A percentile compares a stretch with the other conserved stretches of the same genome.
Conservation (phyloP, 2,888 invertebrate species). For the Hirtodrosophila confusa region DNA sequence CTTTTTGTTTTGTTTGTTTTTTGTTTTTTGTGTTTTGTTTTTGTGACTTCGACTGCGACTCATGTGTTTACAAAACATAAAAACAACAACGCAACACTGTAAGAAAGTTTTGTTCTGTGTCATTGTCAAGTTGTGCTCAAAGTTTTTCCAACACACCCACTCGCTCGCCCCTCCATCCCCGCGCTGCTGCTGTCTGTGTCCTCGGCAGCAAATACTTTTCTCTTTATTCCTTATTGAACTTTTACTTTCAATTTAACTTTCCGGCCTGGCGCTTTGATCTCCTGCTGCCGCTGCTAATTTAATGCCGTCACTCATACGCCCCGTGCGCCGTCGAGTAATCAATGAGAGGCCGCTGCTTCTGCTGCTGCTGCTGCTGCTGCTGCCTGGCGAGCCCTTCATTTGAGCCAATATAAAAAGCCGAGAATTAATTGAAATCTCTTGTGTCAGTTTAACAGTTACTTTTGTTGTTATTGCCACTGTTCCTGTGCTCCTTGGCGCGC, state of each 20-base stretch:
- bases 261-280: constrained; percentile 59
- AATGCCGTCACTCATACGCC: constrained; percentile 67
- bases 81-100: constrained; percentile 58
- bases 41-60: constrained; percentile 55
- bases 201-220: constrained; percentile 47
- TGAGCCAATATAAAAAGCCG: constrained; percentile 55
- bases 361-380: background rate
- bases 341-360: background rate
- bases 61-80: constrained; percentile 74
- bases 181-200: background rate
- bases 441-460: constrained; percentile 25
- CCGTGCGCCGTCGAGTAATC: constrained; percentile 33
- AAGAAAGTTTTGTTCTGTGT: constrained; percentile 69
- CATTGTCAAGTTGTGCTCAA: constrained; percentile 73
- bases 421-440: constrained; percentile 74
- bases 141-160: constrained; percentile 48
- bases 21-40: constrained; percentile 18
- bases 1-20: constrained; percentile 1
- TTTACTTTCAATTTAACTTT: constrained; percentile 79
- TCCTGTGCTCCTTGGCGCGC: constrained; percentile 15
- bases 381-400: constrained; percentile 43
- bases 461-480: constrained; percentile 17
- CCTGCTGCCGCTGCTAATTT: constrained; percentile 53
- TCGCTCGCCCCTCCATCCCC: background rate
- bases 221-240: constrained; percentile 78